phyloP scores from a whole-genome alignment of 2,113 vertebrate species.

The Gymnocephalus cernua region DNA sequence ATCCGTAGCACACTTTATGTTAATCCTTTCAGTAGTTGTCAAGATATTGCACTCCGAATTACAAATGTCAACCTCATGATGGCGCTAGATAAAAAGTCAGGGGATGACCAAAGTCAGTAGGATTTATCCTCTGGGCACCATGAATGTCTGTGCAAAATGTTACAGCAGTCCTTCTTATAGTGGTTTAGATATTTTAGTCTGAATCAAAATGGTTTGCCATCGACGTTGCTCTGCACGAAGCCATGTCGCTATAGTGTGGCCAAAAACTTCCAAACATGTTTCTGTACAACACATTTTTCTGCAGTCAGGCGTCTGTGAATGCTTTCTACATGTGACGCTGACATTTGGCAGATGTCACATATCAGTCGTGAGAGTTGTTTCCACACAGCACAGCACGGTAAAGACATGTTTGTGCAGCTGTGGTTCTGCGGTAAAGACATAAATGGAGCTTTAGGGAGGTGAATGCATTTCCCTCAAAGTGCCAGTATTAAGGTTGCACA shows the following conservation, averaged over 20 bases:
- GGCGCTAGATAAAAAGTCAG: neutral
- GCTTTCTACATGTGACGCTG: neutral
- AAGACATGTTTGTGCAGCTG: conserved; percentile 20
- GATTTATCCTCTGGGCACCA: neutral
- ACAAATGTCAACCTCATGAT: neutral
- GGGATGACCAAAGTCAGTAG: neutral
- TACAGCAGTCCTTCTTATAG: no score
- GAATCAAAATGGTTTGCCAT: neutral
- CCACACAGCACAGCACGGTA: neutral
- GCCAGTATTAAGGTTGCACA: conserved; percentile 33
- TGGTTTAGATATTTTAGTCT: neutral
- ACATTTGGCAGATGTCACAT: conserved; percentile 17
- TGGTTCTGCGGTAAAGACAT: conserved; percentile 3
- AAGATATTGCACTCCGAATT: neutral
- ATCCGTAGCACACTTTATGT: neutral
- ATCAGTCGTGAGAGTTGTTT: conserved; percentile 1
- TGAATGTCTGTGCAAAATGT: neutral
- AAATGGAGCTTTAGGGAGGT: neutral
- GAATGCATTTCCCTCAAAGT: conserved; percentile 13
- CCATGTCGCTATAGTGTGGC: neutral
- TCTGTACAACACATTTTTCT: neutral
- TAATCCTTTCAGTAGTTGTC: neutral
- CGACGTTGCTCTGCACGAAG: neutral
- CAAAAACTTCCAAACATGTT: neutral
- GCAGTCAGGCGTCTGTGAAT: neutral